Evolutionary conservation across 2,888 invertebrate genomes (phyloP), one percentile per base, ranked within the genome.

Genomic region (Himalopsyche japonica): DNA sequence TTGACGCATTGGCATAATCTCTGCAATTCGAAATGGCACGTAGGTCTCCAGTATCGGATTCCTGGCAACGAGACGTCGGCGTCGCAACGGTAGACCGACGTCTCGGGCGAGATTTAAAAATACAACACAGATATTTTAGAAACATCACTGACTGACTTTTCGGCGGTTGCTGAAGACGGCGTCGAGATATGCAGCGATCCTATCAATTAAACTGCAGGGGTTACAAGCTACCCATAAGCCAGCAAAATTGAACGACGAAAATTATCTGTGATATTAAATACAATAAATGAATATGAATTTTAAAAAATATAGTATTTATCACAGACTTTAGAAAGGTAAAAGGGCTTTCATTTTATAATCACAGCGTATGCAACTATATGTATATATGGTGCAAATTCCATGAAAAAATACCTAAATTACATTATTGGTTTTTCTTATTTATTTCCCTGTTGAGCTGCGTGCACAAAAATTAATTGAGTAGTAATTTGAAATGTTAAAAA

Each of bases 51-150:
- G 80, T 47, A 27, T 8, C 48, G 27, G 79, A 47, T 12, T 15
- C 80, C 80, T 48, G 32, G 57, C 27, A 32, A 30, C 80, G 76
- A 27, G 30, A 32, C 30, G 76, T 32, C 76, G 32, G 24, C 20
- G 76, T 24, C 76, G 79, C 43, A 80, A 24, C 20, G n/a, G 49
- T 24, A 79, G 43, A 37, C 27, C 79, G 27, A 49, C 27, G 48
- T 49, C 49, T 49, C 24, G 10, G 80, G 80, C 80, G 30, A 48
- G 57, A 80, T 47, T 80, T 80, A 80, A 80, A 80, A 80, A 80
- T 80, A 80, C 80, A 18, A 30, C 57, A 10, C 3, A 24, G 24
- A 24, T 20, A 20, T 20, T 57, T 57, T 57, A 20, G 57, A 57
- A 57, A 57, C 57, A 57, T 15, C 43, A 43, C 43, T 43, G 43